phyloP scores from a whole-genome alignment of 2,888 invertebrate species.

The Thalpophila matura region DNA sequence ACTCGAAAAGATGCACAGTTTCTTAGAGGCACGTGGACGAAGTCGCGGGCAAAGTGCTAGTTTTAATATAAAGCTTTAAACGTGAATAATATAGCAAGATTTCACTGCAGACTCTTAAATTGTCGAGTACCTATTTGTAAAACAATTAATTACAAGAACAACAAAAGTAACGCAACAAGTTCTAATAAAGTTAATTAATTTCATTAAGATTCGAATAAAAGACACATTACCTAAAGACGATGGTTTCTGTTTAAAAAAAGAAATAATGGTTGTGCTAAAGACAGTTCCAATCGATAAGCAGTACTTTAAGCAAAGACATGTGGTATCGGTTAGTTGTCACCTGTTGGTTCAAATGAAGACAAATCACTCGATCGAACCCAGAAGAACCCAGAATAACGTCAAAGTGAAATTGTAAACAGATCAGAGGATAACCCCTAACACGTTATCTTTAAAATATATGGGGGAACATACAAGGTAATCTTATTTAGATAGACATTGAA shows the following conservation, averaged over 20 bases:
- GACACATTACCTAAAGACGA: neutral
- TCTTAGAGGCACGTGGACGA: too few relatives aligned
- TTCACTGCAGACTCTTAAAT: conserved; percentile 14
- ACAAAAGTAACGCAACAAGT: conserved; percentile 56
- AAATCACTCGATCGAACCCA: conserved; percentile 23
- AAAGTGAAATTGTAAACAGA: conserved; percentile 22
- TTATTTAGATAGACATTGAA: neutral
- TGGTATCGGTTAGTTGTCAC: conserved; percentile 20
- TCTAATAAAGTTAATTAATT: neutral
- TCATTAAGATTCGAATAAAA: neutral
- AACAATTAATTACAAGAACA: conserved; percentile 34
- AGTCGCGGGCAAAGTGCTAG: too few relatives aligned
- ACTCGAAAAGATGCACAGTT: too few relatives aligned
- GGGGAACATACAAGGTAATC: neutral
- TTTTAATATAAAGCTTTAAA: too few relatives aligned
- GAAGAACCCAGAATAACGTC: conserved; percentile 18
- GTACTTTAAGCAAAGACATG: neutral
- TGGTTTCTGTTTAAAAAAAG: neutral
- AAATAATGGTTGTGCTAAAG: neutral
- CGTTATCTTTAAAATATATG: conserved; percentile 23
- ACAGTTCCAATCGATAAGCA: neutral
- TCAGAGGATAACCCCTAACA: conserved; percentile 34
- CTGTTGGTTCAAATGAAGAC: conserved; percentile 46
- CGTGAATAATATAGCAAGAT: conserved; percentile 5
- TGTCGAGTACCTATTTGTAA: conserved; percentile 29